Evolutionary conservation across 2,113 vertebrate species (phyloP).

Genomic region (Danio rerio): GRCz12tu NC_133187.1:12202001-12202500

Average conservation of each 20-base stretch:
- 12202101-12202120: neutral
- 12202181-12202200: too few species aligned
- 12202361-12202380: conserved; percentile 25
- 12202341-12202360: conserved; percentile 33
- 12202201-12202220: too few species aligned
- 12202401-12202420: conserved; percentile 40
- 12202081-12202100: neutral
- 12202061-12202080: neutral
- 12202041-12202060: neutral
- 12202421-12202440: conserved; percentile 57
- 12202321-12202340: conserved; percentile 54
- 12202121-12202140: too few species aligned
- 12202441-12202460: conserved; percentile 49
- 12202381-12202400: conserved; percentile 59
- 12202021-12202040: neutral
- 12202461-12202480: conserved; percentile 22
- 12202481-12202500: conserved; percentile 22
- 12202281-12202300: neutral
- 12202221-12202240: neutral
- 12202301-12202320: neutral
- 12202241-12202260: neutral
- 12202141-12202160: too few species aligned
- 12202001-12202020: too few species aligned
- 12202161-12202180: too few species aligned
- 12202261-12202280: neutral